Conservation (phyloP, 2,113 vertebrate species). For the Herpetotheres cachinnans region DNA sequence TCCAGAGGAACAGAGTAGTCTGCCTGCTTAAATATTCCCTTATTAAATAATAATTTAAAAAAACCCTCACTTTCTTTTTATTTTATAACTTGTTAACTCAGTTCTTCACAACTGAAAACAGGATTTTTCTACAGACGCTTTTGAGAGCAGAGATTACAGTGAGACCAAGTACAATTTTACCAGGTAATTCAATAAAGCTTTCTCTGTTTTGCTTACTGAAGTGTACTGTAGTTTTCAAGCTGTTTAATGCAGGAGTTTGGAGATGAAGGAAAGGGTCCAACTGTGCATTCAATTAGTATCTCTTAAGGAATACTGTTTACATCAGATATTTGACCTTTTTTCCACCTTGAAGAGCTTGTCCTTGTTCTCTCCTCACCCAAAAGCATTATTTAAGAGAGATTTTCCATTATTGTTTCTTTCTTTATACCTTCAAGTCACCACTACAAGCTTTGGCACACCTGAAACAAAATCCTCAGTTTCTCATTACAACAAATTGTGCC, state of each 20-base stretch:
- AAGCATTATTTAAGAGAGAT: slow-evolving; percentile 36
- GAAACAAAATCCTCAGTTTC: slow-evolving; percentile 68
- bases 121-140: neutral
- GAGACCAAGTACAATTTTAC: neutral
- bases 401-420: neutral
- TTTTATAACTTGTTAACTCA: neutral
- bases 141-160: neutral
- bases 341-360: neutral
- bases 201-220: slow-evolving; percentile 4
- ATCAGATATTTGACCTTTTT: neutral
- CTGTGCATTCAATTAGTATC: neutral
- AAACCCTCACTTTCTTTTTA: neutral
- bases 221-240: neutral
- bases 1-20: neutral
- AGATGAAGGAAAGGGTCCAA: neutral
- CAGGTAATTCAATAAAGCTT: neutral
- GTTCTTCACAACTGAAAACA: neutral
- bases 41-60: neutral
- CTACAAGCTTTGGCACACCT: slow-evolving; percentile 54
- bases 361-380: neutral
- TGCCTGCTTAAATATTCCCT: neutral
- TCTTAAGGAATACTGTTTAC: neutral
- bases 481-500: slow-evolving; percentile 69
- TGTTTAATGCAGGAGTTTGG: neutral
- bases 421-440: slow-evolving; percentile 28